Percentiles rank a stretch among this genome's conserved stretches.
These are phyloP conservation scores for Trachurus trachurus DNA, from an alignment of 2,797 vertebrate species.

Conservation along the genomic window DNA sequence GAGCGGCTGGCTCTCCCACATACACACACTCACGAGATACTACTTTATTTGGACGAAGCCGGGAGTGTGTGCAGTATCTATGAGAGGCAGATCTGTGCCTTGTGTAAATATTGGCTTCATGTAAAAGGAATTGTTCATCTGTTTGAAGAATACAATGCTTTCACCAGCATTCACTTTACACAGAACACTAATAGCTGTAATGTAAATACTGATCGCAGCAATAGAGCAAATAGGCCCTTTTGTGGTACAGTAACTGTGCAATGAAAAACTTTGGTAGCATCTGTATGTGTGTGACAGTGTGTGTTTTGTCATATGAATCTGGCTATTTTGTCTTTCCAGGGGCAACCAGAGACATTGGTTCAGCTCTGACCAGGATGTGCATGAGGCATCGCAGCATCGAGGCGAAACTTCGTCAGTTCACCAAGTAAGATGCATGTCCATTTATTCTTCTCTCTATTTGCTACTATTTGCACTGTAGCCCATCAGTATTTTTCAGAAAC, in stretches of 20 bases:
- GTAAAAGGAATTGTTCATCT: slow-evolving; percentile 43
- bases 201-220: slow-evolving; percentile 45
- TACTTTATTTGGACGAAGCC: slow-evolving; percentile 74
- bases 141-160: slow-evolving; percentile 36
- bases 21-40: slow-evolving; percentile 57
- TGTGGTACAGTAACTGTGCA: slow-evolving; percentile 19
- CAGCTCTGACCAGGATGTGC: slow-evolving; percentile 96
- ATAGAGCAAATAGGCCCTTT: slow-evolving; percentile 18
- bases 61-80: slow-evolving; percentile 54
- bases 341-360: slow-evolving; percentile 95
- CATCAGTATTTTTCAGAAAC: neutral
- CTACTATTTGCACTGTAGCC: neutral
- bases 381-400: slow-evolving; percentile 99
- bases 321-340: slow-evolving; percentile 82
- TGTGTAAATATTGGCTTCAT: slow-evolving; percentile 72
- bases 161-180: slow-evolving; percentile 25
- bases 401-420: slow-evolving; percentile 96
- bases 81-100: slow-evolving; percentile 36
- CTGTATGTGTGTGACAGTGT: slow-evolving; percentile 6
- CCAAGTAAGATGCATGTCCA: slow-evolving; percentile 88
- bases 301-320: slow-evolving; percentile 30
- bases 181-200: slow-evolving; percentile 13
- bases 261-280: slow-evolving; percentile 5
- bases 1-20: slow-evolving; percentile 42
- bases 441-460: neutral